phyloP scores from a whole-genome alignment of 2,888 invertebrate genomes.

The Chydorus sphaericus region DNA sequence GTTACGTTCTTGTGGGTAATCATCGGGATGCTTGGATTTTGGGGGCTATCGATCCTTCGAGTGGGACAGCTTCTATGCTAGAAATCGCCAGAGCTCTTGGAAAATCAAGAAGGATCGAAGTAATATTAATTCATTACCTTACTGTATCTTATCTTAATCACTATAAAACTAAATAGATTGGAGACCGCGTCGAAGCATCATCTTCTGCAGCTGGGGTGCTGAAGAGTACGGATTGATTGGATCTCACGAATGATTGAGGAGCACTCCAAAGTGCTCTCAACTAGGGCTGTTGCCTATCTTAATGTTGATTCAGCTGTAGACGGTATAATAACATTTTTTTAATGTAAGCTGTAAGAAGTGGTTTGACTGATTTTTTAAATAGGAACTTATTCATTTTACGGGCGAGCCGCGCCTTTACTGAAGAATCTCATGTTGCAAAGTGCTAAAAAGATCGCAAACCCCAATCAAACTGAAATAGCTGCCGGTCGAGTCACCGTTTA shows the following conservation, averaged over 20 bases:
- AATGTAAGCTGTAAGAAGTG: no score
- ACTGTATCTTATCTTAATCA: no score
- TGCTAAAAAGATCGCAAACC: constrained; percentile 28
- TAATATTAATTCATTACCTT: neutral
- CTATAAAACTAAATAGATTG: constrained; percentile 26
- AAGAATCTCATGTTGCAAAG: constrained; percentile 27
- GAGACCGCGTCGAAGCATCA: constrained; percentile 31
- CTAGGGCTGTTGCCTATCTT: constrained; percentile 22
- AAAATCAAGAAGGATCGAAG: no score
- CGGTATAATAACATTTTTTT: no score
- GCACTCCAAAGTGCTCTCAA: constrained; percentile 7
- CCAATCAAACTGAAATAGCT: constrained; percentile 23
- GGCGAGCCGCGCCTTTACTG: constrained; percentile 24
- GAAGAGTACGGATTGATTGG: constrained; percentile 19
- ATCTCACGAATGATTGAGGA: constrained; percentile 29
- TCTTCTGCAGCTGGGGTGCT: constrained; percentile 15
- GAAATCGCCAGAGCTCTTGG: constrained; percentile 31
- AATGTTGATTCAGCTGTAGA: constrained; percentile 23
- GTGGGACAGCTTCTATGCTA: constrained; percentile 34
- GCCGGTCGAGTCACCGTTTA: constrained; percentile 24
- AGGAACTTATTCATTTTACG: constrained; percentile 14
- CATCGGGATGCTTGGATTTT: constrained; percentile 38
- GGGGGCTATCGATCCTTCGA: constrained; percentile 34
- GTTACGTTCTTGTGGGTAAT: constrained; percentile 36
- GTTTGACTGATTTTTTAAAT: neutral